Base-by-base conservation (phyloP, 2,888 invertebrate genomes). In the Hemistola chrysoprasaria region DNA sequence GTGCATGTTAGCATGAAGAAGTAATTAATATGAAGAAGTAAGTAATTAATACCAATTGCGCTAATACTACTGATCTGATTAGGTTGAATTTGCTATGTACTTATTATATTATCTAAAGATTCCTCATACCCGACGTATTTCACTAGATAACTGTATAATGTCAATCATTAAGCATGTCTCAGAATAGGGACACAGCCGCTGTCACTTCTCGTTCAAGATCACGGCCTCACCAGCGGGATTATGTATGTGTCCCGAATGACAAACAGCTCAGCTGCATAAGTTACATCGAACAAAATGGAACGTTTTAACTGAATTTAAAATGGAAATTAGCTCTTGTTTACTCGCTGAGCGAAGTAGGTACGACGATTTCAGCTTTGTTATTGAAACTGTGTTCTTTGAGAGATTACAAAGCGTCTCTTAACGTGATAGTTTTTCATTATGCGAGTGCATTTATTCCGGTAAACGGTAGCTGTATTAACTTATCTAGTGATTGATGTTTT, bases 201-300 rank as follows among this genome's bases (percentile, higher is more conserved):
- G 71, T 74, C 74, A 75, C 60, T 67, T 65, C 47, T 47, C 67
- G 73, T 71, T 76, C 72, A 81, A 83, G 82, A 82, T 81, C 80
- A 80, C 60, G 78, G 74, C 72, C 78, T 73, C 69, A 70, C 67
- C 56, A 60, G 49, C 58, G 64, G 72, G 76, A 81, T 81, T 80
- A 78, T 70, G 73, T 74, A 74, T 78, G 80, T 75, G 77, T 64
- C 53, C 58, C 59, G 82, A 79, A 82, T 82, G 71, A 70, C 77
- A 83, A 82, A 78, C 72, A 78, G 71, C 60, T 66, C 59, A 66
- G 70, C 63, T 61, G 71, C 68, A 74, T 65, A 66, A 65, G 59
- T 69, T 61, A 57, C 55, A 62, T 45, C 54, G 60, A 62, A 68
- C 65, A 71, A 70, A 65, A 64, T 58, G 58, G 59, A 64, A 68